Percentiles rank a stretch among this genome's conserved stretches.
These are phyloP conservation scores for human (Homo sapiens) DNA, from an alignment of 2,113 vertebrate genomes.

Conservation along the genomic window GRCh38 chr7:83161001-83161500, in stretches of 20 bases:
- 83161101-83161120: background rate
- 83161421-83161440: slow-evolving; percentile 32
- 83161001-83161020: background rate
- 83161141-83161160: background rate
- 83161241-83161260: background rate
- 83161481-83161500: slow-evolving; percentile 42
- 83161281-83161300: background rate
- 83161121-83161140: background rate
- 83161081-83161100: background rate
- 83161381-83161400: background rate
- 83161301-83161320: slow-evolving; percentile 33
- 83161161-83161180: background rate
- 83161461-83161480: slow-evolving; percentile 56
- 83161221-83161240: background rate
- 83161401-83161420: slow-evolving; percentile 68
- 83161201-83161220: background rate
- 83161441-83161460: slow-evolving; percentile 54
- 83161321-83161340: background rate
- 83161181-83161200: background rate
- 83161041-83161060: background rate
- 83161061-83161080: background rate
- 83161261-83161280: background rate
- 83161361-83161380: slow-evolving; percentile 68
- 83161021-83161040: background rate
- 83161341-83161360: slow-evolving; percentile 15